phyloP scores from a whole-genome alignment of 1,140 invertebrate genomes.

The Zaprionus inermis region DNA sequence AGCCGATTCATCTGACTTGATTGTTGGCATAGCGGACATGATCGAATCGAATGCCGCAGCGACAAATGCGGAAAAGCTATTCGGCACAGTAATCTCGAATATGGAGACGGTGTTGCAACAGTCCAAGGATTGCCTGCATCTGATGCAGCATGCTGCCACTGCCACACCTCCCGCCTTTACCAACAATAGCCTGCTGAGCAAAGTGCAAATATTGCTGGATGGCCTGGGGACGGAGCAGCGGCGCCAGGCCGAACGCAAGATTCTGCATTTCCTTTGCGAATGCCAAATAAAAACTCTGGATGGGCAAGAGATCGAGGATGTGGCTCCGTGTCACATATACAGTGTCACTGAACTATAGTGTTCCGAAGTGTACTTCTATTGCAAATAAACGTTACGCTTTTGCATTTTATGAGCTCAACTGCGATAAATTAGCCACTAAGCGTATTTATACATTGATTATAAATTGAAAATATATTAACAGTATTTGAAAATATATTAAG shows the following conservation, averaged over 20 bases:
- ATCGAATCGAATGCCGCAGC: neutral
- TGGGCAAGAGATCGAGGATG: conserved; percentile 72
- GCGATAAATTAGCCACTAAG: conserved; percentile 11
- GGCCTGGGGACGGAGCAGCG: conserved; percentile 52
- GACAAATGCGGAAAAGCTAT: conserved; percentile 54
- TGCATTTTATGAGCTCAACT: conserved; percentile 19
- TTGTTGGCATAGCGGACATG: neutral
- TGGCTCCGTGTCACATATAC: conserved; percentile 51
- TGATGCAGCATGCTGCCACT: conserved; percentile 48
- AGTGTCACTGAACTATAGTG: conserved; percentile 28
- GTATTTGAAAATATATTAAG: too few species aligned
- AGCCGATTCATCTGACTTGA: conserved; percentile 10
- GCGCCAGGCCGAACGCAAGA: conserved; percentile 65
- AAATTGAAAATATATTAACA: neutral
- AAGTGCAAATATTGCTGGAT: conserved; percentile 71
- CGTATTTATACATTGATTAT: neutral
- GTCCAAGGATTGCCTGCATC: conserved; percentile 64
- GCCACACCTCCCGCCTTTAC: neutral
- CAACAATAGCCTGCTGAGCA: conserved; percentile 49
- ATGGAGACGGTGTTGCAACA: conserved; percentile 75
- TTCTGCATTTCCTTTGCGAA: conserved; percentile 75
- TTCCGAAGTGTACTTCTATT: conserved; percentile 18
- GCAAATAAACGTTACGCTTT: conserved; percentile 4
- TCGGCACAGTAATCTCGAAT: conserved; percentile 64
- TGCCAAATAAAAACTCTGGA: conserved; percentile 76